Evolutionary conservation across 2,113 vertebrate species (phyloP), one percentile per base, ranked within the genome.

Genomic region (Suricata suricatta): DNA sequence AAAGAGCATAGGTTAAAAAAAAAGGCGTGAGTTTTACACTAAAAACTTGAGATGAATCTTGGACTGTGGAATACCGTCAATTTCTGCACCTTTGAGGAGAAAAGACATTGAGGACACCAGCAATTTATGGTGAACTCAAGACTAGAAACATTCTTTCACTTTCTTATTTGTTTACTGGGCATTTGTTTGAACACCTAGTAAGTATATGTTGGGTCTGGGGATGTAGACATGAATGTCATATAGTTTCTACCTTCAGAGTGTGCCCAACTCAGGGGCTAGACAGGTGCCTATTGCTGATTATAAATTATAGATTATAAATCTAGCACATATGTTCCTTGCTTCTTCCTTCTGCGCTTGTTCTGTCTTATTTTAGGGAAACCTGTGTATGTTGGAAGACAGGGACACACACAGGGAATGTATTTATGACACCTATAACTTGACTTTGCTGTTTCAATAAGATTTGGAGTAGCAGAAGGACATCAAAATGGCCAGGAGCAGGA

Each of bases 261-360:
- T 0, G 0, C 13, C 15, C 1, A 77, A 17, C 64, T 12, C 4
- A 29, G 44, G 74, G 14, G 14, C 7, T 57, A 47, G 35, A 47
- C 0, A 21, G 17, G 16, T 41, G 25, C 19, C 72, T 60, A 2
- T 7, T 82, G 64, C 41, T 57, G 25, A 90, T 52, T 21, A 47
- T 77, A 29, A 47, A 44, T 77, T 57, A 47, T 77, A 29, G 54
- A 44, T 77, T 50, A 50, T 11, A 29, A 27, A 41, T 16, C 41
- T 57, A 5, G 25, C 44, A 4, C 21, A 7, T 7, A 4, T 13
- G 12, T 23, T 0, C 38, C 31, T 57, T 21, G 1, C 31, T 85
- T 25, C 29, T 95, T 25, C 77, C 72, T 74, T 89, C 57, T 71
- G 12, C 13, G 1, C 17, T 77, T 77, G 41, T 63, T 89, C 60